Conservation (phyloP, 2,888 invertebrate genomes). For the Homarus gammarus region DNA sequence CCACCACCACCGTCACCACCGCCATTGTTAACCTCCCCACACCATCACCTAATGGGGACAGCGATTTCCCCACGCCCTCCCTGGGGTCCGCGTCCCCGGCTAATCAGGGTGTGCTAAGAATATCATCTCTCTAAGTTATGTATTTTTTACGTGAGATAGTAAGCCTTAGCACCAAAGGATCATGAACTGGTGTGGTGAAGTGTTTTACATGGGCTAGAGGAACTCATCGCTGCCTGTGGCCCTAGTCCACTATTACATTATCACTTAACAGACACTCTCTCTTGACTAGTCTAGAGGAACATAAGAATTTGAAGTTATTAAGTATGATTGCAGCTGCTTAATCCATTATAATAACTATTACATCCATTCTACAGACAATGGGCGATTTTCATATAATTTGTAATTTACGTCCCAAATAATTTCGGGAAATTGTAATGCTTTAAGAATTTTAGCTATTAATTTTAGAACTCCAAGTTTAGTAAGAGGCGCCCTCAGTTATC, state of each 20-base stretch:
- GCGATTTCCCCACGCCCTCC: slow-evolving; percentile 47
- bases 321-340: not conserved
- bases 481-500: not conserved
- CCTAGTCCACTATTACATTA: not conserved
- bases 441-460: slow-evolving; percentile 38
- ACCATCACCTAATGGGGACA: slow-evolving; percentile 64
- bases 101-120: slow-evolving; percentile 69
- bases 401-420: slow-evolving; percentile 12
- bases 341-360: slow-evolving; percentile 13
- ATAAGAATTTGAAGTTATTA: slow-evolving; percentile 1
- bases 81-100: slow-evolving; percentile 39
- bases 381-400: slow-evolving; percentile 35
- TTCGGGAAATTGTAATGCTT: slow-evolving; percentile 27
- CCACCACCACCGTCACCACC: slow-evolving; percentile 71
- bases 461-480: slow-evolving; percentile 26
- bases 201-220: not conserved
- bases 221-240: not conserved
- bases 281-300: slow-evolving; percentile 1
- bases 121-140: slow-evolving; percentile 70
- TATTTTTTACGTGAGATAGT: slow-evolving; percentile 33
- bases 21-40: slow-evolving; percentile 71
- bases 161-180: not conserved
- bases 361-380: slow-evolving; percentile 5
- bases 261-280: not conserved
- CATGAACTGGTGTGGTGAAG: not conserved